Conservation (phyloP, 2,113 vertebrate genomes). For the Aptenodytes patagonicus region DNA sequence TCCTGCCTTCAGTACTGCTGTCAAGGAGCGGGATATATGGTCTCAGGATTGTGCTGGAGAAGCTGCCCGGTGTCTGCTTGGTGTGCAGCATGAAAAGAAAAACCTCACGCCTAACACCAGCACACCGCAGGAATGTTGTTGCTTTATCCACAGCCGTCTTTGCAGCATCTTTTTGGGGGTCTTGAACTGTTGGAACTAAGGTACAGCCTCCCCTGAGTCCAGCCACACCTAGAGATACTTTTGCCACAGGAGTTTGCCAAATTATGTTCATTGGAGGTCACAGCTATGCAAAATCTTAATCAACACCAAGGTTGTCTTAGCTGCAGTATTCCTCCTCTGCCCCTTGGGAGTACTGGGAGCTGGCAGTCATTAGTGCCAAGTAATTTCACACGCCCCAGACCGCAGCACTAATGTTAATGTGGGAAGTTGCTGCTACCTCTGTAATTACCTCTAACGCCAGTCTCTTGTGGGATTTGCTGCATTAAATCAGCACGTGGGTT, state of each 20-base stretch:
- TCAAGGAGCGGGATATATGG: background rate
- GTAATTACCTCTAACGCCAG: background rate
- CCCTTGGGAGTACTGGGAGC: background rate
- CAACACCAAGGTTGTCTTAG: background rate
- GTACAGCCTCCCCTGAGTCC: background rate
- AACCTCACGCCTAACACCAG: background rate
- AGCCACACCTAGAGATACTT: background rate
- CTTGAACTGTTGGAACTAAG: background rate
- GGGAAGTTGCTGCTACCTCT: background rate
- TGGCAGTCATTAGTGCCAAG: too few relatives aligned
- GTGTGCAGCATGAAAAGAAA: background rate
- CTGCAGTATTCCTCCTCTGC: background rate
- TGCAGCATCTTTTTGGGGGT: background rate
- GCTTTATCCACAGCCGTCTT: background rate
- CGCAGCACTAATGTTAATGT: background rate
- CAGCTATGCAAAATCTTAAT: background rate
- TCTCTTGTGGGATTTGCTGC: background rate
- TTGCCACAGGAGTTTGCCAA: background rate
- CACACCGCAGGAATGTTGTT: accelerated
- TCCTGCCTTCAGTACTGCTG: background rate
- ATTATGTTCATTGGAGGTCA: background rate
- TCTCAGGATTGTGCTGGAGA: background rate
- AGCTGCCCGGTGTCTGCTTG: background rate
- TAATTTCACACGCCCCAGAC: background rate
- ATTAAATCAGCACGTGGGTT: background rate